These are phyloP conservation scores for Ametastegia equiseti DNA, from an alignment of 2,888 invertebrate species.

Conservation along the genomic window DNA sequence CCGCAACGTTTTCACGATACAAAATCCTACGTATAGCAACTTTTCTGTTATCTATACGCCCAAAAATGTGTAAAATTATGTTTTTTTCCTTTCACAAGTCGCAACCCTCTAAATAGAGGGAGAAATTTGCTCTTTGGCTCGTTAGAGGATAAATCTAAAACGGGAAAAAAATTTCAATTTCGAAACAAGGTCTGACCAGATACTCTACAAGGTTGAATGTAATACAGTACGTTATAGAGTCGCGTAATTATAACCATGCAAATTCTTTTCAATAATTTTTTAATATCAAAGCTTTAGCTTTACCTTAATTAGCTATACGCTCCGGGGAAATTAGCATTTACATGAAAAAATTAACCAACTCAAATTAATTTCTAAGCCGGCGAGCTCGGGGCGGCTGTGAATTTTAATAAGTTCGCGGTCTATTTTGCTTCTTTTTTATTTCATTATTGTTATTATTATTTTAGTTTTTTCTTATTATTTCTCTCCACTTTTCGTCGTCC, in stretches of 20 bases:
- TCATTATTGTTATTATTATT: background rate
- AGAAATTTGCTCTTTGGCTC: background rate
- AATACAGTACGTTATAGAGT: background rate
- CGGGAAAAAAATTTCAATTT: background rate
- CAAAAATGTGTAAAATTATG: background rate
- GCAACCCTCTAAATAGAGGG: background rate
- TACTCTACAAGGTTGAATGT: background rate
- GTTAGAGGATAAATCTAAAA: background rate
- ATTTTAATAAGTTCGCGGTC: constrained; percentile 38
- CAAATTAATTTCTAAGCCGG: constrained; percentile 47
- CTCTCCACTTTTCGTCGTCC: background rate
- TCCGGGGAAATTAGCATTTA: constrained; percentile 42
- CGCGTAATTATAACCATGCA: background rate
- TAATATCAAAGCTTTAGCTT: constrained; percentile 46
- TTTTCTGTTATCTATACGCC: background rate
- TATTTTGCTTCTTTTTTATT: constrained; percentile 22
- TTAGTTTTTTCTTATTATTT: background rate
- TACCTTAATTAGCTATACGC: constrained; percentile 46
- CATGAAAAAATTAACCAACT: constrained; percentile 48
- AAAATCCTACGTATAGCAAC: no score
- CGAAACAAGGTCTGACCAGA: background rate
- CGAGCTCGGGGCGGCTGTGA: constrained; percentile 30
- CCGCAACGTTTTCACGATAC: no score
- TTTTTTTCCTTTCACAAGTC: background rate
- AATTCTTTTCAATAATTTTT: constrained; percentile 45